These are phyloP conservation scores for Rhinolophus ferrumequinum DNA, from an alignment of 2,113 vertebrate genomes.

Conservation along the genomic window DNA sequence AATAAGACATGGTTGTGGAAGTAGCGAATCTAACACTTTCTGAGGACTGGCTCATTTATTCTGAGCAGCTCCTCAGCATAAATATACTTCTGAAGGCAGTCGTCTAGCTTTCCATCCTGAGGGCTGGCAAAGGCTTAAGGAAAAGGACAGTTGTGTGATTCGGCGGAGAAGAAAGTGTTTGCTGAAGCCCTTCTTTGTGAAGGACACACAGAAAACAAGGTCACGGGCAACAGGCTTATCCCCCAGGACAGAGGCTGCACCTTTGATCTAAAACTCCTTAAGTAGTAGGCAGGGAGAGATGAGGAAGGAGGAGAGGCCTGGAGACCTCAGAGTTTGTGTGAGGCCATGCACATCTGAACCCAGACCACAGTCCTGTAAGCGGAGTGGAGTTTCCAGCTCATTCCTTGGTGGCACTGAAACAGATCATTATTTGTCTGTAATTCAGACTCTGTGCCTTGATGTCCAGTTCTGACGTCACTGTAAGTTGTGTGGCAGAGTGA, in stretches of 20 bases:
- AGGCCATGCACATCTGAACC: background rate
- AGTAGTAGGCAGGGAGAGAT: background rate
- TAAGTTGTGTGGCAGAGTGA: background rate
- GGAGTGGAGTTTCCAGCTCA: background rate
- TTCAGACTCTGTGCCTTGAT: background rate
- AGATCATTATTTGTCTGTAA: accelerated
- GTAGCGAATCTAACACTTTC: background rate
- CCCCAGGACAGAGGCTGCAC: background rate
- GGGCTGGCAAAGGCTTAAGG: background rate
- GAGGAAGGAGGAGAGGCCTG: background rate
- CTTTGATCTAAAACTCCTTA: conserved; percentile 64
- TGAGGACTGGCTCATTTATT: background rate
- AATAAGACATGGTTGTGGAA: background rate
- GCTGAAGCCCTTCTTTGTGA: conserved; percentile 5
- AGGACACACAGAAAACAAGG: conserved; percentile 31
- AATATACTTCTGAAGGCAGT: background rate
- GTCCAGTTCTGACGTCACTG: accelerated
- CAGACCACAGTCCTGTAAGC: background rate
- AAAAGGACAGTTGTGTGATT: background rate
- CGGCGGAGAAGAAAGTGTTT: background rate
- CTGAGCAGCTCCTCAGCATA: background rate
- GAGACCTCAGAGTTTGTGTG: background rate
- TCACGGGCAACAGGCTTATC: background rate
- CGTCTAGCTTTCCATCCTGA: background rate
- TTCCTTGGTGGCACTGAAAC: background rate